phyloP scores from a whole-genome alignment of 2,113 vertebrate species.

The Gavialis gangeticus region DNA sequence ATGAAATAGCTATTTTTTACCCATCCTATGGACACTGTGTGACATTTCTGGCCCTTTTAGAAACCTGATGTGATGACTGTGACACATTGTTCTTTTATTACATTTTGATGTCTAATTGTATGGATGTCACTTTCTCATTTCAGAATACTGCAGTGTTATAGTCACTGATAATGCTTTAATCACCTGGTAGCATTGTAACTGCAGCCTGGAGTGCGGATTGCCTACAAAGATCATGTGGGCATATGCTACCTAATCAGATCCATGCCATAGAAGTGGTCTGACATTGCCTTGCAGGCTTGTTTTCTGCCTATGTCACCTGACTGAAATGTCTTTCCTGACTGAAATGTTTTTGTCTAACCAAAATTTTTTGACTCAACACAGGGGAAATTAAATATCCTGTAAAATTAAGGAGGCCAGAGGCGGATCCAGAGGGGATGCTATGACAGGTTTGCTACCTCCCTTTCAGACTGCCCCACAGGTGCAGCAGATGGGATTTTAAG shows the following conservation, averaged over 20 bases:
- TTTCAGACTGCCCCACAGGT: too few species aligned
- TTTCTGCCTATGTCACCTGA: rapidly evolving
- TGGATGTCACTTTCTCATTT: background rate
- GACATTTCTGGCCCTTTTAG: background rate
- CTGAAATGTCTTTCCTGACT: background rate
- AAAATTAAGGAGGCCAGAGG: too few species aligned
- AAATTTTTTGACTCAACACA: background rate
- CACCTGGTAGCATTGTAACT: background rate
- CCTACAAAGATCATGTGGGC: background rate
- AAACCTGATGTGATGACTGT: background rate
- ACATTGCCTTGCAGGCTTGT: rapidly evolving
- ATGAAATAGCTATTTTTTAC: background rate
- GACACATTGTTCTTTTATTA: background rate
- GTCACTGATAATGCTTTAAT: background rate
- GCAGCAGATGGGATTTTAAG: too few species aligned
- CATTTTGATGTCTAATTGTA: background rate
- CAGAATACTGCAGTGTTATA: background rate
- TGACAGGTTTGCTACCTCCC: too few species aligned
- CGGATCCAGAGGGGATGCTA: too few species aligned
- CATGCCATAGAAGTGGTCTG: background rate
- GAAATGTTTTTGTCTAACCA: background rate
- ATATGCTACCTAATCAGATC: background rate
- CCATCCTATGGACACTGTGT: background rate
- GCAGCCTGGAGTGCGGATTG: background rate
- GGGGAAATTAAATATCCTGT: background rate